phyloP scores from a whole-genome alignment of 2,888 invertebrate species.

The Clistopyga incitator region DNA sequence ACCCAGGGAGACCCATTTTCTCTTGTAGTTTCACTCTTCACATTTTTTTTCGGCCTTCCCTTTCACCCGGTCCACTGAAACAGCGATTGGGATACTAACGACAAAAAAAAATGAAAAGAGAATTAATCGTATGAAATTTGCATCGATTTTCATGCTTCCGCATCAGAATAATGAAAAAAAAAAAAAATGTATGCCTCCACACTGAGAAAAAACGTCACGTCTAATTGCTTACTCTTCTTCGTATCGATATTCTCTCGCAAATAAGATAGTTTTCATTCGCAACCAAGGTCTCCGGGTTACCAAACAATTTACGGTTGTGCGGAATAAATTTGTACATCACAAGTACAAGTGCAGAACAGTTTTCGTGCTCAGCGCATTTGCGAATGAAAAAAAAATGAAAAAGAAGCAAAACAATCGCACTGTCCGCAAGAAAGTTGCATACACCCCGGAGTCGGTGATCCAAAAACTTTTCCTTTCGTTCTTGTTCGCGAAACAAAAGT shows the following conservation, averaged over 20 bases:
- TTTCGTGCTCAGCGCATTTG: neutral
- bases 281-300: neutral
- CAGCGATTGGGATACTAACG: too few species aligned
- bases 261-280: neutral
- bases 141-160: too few species aligned
- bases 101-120: too few species aligned
- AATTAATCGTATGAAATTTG: too few species aligned
- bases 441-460: neutral
- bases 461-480: constrained; percentile 24
- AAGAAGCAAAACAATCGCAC: neutral
- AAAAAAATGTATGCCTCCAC: too few species aligned
- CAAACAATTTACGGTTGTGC: too few species aligned
- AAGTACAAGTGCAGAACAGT: neutral
- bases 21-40: constrained; percentile 20
- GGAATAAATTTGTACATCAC: constrained; percentile 45
- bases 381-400: constrained; percentile 8
- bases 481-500: constrained; percentile 48
- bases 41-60: neutral
- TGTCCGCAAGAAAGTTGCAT: neutral
- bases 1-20: constrained; percentile 14
- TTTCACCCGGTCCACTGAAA: neutral
- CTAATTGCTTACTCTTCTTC: neutral
- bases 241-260: neutral
- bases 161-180: too few species aligned
- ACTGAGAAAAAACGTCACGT: too few species aligned